These are phyloP conservation scores for Acanthosepion esculentum DNA, from an alignment of 2,888 invertebrate species.

Conservation along the genomic window DNA sequence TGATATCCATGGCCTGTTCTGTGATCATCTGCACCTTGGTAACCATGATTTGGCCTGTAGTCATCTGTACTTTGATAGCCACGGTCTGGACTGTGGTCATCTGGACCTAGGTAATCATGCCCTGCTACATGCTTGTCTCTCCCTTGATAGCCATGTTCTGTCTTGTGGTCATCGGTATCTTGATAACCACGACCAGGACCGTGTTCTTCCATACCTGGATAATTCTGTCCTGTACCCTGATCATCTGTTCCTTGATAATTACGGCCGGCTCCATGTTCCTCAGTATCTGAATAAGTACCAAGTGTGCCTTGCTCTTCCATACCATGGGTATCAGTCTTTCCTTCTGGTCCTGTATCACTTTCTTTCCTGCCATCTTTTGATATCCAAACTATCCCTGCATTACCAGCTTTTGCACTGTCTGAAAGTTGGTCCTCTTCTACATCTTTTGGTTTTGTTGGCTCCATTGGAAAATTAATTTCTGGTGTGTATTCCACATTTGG, in stretches of 20 bases:
- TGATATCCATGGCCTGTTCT: conserved; percentile 4
- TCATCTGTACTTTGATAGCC: not conserved
- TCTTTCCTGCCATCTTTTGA: conserved; percentile 35
- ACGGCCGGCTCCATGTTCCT: not conserved
- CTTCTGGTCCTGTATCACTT: not conserved
- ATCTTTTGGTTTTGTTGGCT: not conserved
- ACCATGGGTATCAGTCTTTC: not conserved
- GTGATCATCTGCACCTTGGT: not conserved
- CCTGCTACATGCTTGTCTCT: not conserved
- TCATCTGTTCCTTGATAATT: conserved; percentile 35
- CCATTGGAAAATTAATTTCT: conserved; percentile 39
- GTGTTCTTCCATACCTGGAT: not conserved
- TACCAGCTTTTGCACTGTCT: conserved; percentile 24
- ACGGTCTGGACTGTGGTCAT: not conserved
- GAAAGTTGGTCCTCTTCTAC: not conserved
- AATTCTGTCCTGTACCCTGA: not conserved
- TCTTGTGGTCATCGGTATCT: not conserved
- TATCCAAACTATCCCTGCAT: conserved; percentile 24
- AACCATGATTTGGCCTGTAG: not conserved
- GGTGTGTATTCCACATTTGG: conserved; percentile 37
- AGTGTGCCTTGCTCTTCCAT: not conserved
- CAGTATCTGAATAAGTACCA: not conserved
- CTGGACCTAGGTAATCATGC: not conserved
- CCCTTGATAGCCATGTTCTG: not conserved
- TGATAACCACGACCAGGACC: not conserved